Conservation (phyloP, 2,888 invertebrate species). For the Aromia moschata region DNA sequence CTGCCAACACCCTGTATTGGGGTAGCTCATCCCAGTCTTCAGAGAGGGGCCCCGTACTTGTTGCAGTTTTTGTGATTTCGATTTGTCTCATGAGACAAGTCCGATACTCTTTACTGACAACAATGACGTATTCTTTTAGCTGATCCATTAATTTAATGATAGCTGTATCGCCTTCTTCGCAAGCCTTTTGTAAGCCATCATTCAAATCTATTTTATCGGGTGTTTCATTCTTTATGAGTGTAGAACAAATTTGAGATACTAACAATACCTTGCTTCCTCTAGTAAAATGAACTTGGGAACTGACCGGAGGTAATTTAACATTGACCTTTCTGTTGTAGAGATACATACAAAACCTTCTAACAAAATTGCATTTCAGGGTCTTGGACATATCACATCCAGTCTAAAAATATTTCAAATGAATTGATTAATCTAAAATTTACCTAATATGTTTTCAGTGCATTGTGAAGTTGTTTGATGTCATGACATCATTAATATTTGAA, state of each 20-base stretch:
- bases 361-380: background rate
- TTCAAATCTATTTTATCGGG: conserved; percentile 28
- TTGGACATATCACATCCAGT: conserved; percentile 10
- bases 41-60: conserved; percentile 49
- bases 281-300: background rate
- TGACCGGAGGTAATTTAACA: background rate
- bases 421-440: too few relatives aligned
- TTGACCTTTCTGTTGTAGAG: background rate
- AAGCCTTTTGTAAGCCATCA: conserved; percentile 45
- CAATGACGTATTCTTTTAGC: conserved; percentile 52
- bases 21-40: conserved; percentile 57
- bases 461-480: too few relatives aligned
- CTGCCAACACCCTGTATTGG: conserved; percentile 52
- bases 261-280: conserved; percentile 8
- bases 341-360: background rate
- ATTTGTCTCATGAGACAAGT: conserved; percentile 57
- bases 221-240: conserved; percentile 4
- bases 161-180: conserved; percentile 53
- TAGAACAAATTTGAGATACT: conserved; percentile 23
- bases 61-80: conserved; percentile 52
- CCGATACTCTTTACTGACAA: conserved; percentile 56
- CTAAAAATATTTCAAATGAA: background rate
- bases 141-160: conserved; percentile 54
- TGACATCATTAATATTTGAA: too few relatives aligned
- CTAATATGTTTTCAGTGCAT: too few relatives aligned